Percentiles rank a stretch among this genome's conserved stretches.
Evolutionary conservation across 2,888 invertebrate genomes (phyloP).

Genomic region (Shargacucullia verbasci): DNA sequence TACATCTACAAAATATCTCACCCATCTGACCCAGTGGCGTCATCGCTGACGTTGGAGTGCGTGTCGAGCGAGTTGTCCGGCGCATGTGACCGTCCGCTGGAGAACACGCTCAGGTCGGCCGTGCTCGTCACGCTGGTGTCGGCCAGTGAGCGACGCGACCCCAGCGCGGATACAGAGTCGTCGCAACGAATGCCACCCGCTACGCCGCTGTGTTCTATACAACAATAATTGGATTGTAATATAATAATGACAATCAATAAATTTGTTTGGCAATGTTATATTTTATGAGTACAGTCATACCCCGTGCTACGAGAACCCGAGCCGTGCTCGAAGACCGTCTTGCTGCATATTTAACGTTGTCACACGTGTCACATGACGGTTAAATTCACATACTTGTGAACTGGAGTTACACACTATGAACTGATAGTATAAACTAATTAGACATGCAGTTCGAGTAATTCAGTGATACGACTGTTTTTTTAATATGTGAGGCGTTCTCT

Average conservation of each 20-base stretch:
- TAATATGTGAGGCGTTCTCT: constrained; percentile 2
- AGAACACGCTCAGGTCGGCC: constrained; percentile 94
- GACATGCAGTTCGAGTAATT: not conserved
- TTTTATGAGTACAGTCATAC: constrained; percentile 22
- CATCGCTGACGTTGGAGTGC: constrained; percentile 93
- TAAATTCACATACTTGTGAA: too few relatives aligned
- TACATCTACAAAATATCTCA: constrained; percentile 81
- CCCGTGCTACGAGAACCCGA: not conserved
- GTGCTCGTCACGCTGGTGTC: constrained; percentile 96
- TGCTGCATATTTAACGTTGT: too few relatives aligned
- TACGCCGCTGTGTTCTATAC: constrained; percentile 81
- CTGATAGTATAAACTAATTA: too few relatives aligned
- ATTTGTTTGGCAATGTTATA: not conserved
- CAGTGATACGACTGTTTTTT: constrained; percentile 17
- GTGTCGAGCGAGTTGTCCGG: constrained; percentile 93
- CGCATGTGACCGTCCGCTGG: constrained; percentile 92
- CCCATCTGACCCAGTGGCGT: constrained; percentile 92
- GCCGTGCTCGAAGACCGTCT: too few relatives aligned
- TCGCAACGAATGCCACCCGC: constrained; percentile 81
- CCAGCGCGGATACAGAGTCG: constrained; percentile 92
- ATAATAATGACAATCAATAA: not conserved
- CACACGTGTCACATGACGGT: too few relatives aligned
- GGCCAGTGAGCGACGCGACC: constrained; percentile 94
- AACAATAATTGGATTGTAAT: constrained; percentile 19
- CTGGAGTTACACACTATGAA: too few relatives aligned